Evolutionary conservation across 2,888 invertebrate species (phyloP).

Genomic region (Prosopocoilus inquinatus): DNA sequence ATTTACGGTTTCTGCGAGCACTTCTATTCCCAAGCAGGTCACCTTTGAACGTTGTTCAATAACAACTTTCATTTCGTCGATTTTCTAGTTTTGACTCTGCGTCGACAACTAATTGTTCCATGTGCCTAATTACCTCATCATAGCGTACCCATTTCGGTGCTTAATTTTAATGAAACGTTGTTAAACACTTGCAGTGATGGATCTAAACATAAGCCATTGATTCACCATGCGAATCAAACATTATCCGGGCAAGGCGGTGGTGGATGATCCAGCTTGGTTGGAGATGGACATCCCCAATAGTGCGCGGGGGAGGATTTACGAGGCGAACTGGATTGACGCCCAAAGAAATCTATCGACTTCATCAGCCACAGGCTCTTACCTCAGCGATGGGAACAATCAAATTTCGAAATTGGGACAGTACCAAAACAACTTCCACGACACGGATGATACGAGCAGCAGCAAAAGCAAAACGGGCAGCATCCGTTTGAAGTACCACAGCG

Average conservation of each 20-base stretch:
- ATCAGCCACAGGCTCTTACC: constrained; percentile 43
- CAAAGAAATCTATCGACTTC: constrained; percentile 55
- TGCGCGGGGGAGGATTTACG: constrained; percentile 70
- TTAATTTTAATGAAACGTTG: background rate
- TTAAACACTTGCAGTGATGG: background rate
- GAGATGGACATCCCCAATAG: constrained; percentile 70
- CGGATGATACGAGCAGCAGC: constrained; percentile 8
- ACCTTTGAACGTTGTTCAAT: too few species aligned
- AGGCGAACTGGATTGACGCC: constrained; percentile 83
- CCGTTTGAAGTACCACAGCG: constrained; percentile 46
- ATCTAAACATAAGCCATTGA: background rate
- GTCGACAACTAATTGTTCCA: too few species aligned
- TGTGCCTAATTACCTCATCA: background rate
- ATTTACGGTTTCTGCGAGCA: too few species aligned
- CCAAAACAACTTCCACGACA: constrained; percentile 32
- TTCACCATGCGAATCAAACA: constrained; percentile 75
- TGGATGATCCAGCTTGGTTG: constrained; percentile 58
- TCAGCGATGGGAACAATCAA: constrained; percentile 10
- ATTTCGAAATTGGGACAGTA: constrained; percentile 31
- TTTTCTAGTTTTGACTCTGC: too few species aligned
- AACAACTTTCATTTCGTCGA: too few species aligned
- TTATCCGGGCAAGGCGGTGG: constrained; percentile 79
- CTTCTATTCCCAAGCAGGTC: too few species aligned
- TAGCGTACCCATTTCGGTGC: background rate
- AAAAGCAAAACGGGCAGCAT: constrained; percentile 32